A percentile compares a stretch with the other conserved stretches of the same genome.
Evolutionary conservation across 2,113 vertebrate genomes (phyloP).

Genomic region (Apistogramma diplotaenia): DNA sequence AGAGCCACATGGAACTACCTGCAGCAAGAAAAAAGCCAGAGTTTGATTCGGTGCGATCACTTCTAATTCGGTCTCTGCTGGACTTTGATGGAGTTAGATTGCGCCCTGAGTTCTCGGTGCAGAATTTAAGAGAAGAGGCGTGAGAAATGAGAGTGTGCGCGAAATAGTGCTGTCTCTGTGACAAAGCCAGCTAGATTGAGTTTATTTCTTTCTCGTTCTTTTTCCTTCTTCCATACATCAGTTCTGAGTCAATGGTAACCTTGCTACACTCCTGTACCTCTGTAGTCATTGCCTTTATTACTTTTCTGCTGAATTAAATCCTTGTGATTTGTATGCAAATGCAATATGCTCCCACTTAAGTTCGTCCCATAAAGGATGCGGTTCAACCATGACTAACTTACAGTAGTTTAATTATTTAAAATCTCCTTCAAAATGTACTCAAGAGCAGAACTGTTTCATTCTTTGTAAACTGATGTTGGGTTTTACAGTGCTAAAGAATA

Average conservation of each 20-base stretch:
- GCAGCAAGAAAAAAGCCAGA: neutral
- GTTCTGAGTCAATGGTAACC: constrained; percentile 52
- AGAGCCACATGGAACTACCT: neutral
- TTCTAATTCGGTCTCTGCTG: constrained; percentile 25
- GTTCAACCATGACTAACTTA: constrained; percentile 30
- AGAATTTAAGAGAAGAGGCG: neutral
- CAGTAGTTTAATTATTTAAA: constrained; percentile 2
- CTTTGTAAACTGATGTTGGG: neutral
- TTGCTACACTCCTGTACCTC: constrained; percentile 34
- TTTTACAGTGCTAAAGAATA: neutral
- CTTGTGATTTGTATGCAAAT: constrained; percentile 53
- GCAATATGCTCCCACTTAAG: neutral
- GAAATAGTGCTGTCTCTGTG: constrained; percentile 32
- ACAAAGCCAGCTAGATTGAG: constrained; percentile 32
- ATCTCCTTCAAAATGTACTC: neutral
- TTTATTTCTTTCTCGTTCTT: constrained; percentile 12
- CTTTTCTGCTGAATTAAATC: constrained; percentile 51
- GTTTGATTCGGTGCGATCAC: constrained; percentile 24
- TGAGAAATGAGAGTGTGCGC: constrained; percentile 40
- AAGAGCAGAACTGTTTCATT: neutral
- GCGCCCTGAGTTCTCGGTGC: neutral
- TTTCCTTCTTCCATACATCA: constrained; percentile 29
- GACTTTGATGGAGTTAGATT: constrained; percentile 38
- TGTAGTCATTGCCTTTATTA: constrained; percentile 49
- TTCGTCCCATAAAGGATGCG: constrained; percentile 13